Evolutionary conservation across 2,797 vertebrate genomes (phyloP).

Genomic region (Sarcoramphus papa): DNA sequence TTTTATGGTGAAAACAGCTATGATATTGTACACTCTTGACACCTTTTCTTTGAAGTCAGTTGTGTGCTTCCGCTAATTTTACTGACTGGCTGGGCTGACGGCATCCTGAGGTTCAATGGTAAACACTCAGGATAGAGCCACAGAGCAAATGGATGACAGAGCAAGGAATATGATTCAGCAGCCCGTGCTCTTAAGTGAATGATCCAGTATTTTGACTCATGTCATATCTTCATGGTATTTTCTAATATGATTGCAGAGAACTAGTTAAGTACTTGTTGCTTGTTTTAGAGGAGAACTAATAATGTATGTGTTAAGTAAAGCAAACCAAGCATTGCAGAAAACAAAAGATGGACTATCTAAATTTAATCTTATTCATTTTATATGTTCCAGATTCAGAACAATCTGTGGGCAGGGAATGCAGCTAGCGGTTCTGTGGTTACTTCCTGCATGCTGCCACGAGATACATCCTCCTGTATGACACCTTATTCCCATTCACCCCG

Average conservation of each 20-base stretch:
- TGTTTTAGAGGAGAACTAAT: not conserved
- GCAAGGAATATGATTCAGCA: not conserved
- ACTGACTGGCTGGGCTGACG: not conserved
- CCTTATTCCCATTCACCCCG: conserved; percentile 91
- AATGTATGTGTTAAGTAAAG: not conserved
- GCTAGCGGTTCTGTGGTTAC: conserved; percentile 88
- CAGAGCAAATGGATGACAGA: not conserved
- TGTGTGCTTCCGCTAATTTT: not conserved
- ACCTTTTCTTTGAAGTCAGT: not conserved
- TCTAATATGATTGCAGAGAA: not conserved
- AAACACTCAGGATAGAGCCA: not conserved
- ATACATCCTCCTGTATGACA: conserved; percentile 92
- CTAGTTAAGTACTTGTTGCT: not conserved
- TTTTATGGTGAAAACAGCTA: not conserved
- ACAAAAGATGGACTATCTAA: not conserved
- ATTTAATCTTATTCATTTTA: conserved; percentile 62
- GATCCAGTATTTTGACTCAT: not conserved
- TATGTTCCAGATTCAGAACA: conserved; percentile 92
- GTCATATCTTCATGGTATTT: not conserved
- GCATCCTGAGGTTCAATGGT: not conserved
- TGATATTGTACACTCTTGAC: not conserved
- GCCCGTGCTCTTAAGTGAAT: not conserved
- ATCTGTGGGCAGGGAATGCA: conserved; percentile 89
- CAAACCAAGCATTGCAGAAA: conserved; percentile 4
- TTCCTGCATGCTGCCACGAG: conserved; percentile 95